Evolutionary conservation across 2,797 vertebrate species (phyloP).

Genomic region (Halcyon badia): DNA sequence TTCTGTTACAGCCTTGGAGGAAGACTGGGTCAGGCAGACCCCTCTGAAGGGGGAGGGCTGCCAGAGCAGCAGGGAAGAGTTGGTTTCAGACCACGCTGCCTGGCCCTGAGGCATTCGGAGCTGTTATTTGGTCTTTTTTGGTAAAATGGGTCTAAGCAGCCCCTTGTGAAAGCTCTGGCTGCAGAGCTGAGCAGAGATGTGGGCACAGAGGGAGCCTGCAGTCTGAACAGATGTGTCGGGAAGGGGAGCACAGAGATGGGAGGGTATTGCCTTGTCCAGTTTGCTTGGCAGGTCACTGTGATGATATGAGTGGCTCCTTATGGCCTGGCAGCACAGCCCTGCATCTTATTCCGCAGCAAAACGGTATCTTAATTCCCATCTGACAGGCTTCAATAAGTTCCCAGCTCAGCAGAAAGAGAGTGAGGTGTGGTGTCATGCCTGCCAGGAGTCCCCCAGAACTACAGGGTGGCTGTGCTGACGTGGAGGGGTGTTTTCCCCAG

Average conservation of each 20-base stretch:
- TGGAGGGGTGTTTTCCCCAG: not conserved
- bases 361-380: not conserved
- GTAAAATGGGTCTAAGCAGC: not conserved
- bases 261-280: not conserved
- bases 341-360: not conserved
- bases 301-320: not conserved
- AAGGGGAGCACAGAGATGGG: fast-evolving
- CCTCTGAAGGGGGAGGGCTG: fast-evolving
- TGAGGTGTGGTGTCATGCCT: not conserved
- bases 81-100: not conserved
- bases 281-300: not conserved
- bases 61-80: not conserved
- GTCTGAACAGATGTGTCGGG: fast-evolving
- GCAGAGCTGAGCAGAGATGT: not conserved
- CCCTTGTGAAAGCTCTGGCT: not conserved
- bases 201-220: not conserved
- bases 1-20: not conserved
- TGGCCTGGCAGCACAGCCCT: not conserved
- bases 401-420: not conserved
- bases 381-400: not conserved
- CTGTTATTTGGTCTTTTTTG: not conserved
- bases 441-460: not conserved
- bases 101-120: fast-evolving
- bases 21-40: not conserved
- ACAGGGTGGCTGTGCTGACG: not conserved